These are phyloP conservation scores for Candoia aspera DNA, from an alignment of 2,113 vertebrate species.

Conservation along the genomic window DNA sequence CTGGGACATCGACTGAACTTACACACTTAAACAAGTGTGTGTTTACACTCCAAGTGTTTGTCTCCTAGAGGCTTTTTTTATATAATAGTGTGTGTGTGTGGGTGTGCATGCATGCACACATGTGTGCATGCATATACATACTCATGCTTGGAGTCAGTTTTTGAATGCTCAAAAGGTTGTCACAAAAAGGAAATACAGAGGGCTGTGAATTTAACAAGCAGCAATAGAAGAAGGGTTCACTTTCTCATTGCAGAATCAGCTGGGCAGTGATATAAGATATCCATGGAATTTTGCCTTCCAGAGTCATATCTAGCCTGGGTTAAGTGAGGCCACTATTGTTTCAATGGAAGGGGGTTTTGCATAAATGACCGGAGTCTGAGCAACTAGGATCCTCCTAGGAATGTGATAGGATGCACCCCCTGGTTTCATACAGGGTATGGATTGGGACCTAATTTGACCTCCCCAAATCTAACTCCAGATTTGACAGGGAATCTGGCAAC, in stretches of 20 bases:
- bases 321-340: neutral
- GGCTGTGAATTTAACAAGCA: neutral
- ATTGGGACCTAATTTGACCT: neutral
- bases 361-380: neutral
- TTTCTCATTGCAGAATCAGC: neutral
- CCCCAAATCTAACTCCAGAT: neutral
- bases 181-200: neutral
- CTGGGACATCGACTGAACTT: neutral
- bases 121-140: neutral
- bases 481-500: neutral
- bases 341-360: neutral
- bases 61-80: neutral
- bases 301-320: neutral
- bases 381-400: neutral
- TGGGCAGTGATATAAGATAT: neutral
- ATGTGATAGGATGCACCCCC: neutral
- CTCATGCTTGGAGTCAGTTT: neutral
- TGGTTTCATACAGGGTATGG: slow-evolving; percentile 14
- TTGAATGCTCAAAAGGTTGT: neutral
- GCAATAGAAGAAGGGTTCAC: neutral
- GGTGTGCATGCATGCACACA: too few species aligned
- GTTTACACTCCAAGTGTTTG: neutral
- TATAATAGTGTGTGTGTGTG: neutral
- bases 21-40: neutral
- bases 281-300: neutral